Base-by-base conservation (phyloP, 1,140 invertebrate genomes). In the Trachymyrmex cornetzi region DNA sequence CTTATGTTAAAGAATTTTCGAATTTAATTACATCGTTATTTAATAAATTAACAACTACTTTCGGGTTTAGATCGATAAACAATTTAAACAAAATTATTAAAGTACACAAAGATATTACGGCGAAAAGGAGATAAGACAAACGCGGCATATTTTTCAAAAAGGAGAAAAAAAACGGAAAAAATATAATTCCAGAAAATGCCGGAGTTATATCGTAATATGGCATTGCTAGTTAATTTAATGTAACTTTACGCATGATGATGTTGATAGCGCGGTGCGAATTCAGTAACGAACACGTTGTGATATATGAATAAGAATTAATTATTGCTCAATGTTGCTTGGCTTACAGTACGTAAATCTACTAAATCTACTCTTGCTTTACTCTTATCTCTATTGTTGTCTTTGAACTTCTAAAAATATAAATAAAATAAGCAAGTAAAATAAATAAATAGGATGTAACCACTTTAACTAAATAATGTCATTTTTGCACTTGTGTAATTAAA, bases 191-290 rank as follows among this genome's bases (percentile, higher is more conserved):
- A 19, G 27, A 63, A 84, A 89, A 82, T 48, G 30, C 12, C 30
- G 3, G 2, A 30, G 3, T 30, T 30, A 30, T 27, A 1, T 30
- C 16, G 67, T 22, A 27, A 57, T 61, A 44, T 59, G 50, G 34
- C 55, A 44, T 22, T 16, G 30, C 6, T 6, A 59, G 55, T 57
- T 87, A 77, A 89, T 90, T 89, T 90, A 89, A 84, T 74, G 72
- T 22, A 72, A 87, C 57, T 38, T 75, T 81, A 63, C 81, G 27
- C 53, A 34, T 34, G 34, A 44, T 34, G 61, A 82, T 61, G 30
- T 64, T 66, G 27, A 48, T 72, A 44, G 34, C 30, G 57, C 66
- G 61, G 7, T 77, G n/a, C 7, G 38, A 79, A 71, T 87, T 59
- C 55, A 14, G 71, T 22, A 77, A 87, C 48, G 16, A 84, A 87